These are phyloP conservation scores for Aeoliscus strigatus DNA, from an alignment of 2,797 vertebrate genomes.

Conservation along the genomic window DNA sequence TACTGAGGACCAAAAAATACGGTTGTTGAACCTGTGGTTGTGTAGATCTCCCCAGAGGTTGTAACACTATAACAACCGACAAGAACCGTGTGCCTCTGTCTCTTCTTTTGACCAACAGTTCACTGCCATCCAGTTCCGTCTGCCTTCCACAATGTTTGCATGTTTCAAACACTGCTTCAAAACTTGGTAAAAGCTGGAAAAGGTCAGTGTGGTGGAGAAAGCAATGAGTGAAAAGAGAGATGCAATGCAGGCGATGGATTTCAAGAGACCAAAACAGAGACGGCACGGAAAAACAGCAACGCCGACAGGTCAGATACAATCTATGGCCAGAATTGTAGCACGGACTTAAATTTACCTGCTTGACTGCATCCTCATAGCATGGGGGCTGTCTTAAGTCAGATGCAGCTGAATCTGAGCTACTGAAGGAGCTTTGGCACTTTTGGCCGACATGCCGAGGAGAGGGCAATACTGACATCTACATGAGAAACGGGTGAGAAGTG, in stretches of 20 bases:
- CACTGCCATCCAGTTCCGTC: no score
- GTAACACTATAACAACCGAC: no score
- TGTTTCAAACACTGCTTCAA: constrained; percentile 14
- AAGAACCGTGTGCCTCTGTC: no score
- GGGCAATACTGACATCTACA: constrained; percentile 82
- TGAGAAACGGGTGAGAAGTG: constrained; percentile 72
- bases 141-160: constrained; percentile 9
- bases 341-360: constrained; percentile 83
- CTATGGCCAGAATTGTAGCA: constrained; percentile 45
- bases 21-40: no score
- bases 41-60: no score
- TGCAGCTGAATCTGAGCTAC: constrained; percentile 83
- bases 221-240: constrained; percentile 35
- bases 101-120: no score
- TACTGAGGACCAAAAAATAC: no score
- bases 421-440: constrained; percentile 86
- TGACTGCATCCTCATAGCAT: constrained; percentile 93
- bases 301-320: constrained; percentile 36
- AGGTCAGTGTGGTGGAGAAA: constrained; percentile 36
- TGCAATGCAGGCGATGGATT: constrained; percentile 35
- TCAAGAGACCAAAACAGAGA: constrained; percentile 21
- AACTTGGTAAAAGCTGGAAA: constrained; percentile 25
- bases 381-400: constrained; percentile 89
- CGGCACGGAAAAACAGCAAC: constrained; percentile 37
- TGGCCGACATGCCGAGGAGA: constrained; percentile 81